These are phyloP conservation scores for Trachymyrmex septentrionalis DNA, from an alignment of 1,140 invertebrate species.

Conservation along the genomic window DNA sequence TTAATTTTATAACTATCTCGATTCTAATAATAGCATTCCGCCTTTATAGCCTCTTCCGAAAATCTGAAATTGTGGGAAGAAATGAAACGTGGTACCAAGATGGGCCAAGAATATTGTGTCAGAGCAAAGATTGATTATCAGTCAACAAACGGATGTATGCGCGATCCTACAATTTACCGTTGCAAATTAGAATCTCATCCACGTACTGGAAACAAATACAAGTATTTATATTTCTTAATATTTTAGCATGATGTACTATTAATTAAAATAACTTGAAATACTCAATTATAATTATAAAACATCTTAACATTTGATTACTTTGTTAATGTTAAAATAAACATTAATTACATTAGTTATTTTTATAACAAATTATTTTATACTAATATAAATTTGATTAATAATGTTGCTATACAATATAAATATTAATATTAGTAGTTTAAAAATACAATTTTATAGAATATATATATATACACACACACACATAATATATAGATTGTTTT, in stretches of 20 bases:
- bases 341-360: slow-evolving; percentile 12
- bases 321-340: background rate
- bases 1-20: slow-evolving; percentile 33
- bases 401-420: background rate
- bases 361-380: background rate
- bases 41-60: slow-evolving; percentile 91
- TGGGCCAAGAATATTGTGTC: slow-evolving; percentile 96
- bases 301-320: background rate
- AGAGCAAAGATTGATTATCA: slow-evolving; percentile 99
- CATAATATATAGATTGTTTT: background rate
- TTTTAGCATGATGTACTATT: slow-evolving; percentile 33
- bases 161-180: slow-evolving; percentile 99
- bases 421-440: background rate
- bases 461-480: too few species aligned
- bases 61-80: slow-evolving; percentile 97
- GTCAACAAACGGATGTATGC: slow-evolving; percentile 97
- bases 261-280: background rate
- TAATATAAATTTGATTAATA: slow-evolving; percentile 1
- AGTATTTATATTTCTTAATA: slow-evolving; percentile 87
- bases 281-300: background rate
- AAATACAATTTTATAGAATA: background rate
- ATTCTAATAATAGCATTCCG: slow-evolving; percentile 28
- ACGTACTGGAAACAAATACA: slow-evolving; percentile 97
- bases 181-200: slow-evolving; percentile 98
- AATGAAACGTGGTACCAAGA: slow-evolving; percentile 95